Base-by-base conservation (phyloP, 2,113 vertebrate genomes). In the Murina feae region DNA sequence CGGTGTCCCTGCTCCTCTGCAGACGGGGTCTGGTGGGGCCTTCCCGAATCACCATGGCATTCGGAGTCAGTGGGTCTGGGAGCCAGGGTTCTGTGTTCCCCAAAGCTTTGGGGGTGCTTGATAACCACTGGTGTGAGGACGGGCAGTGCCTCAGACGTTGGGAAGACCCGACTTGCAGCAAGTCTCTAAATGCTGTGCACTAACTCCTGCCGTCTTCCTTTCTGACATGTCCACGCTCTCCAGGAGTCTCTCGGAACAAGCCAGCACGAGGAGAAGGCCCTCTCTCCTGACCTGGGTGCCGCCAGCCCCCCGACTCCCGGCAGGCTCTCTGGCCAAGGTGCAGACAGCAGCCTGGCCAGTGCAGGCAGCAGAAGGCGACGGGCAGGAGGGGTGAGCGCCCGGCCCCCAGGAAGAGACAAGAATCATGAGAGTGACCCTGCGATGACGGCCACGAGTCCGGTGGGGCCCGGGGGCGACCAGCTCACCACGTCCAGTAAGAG, bases 231-330 rank as follows among this genome's bases (percentile, higher is more conserved):
- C 96, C 97, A n/a, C 76, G 60, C 65, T 95, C 91, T 85, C 94
- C 89, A 97, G 96, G 97, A 98, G 53, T 98, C 98, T 93, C 85
- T 95, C 16, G 95, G 96, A 66, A 86, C 95, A 14, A 98, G 97
- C 68, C 71, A 10, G 0, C 30, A 85, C 44, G 97, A 93, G 68
- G 98, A 98, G 55, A 90, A 95, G 39, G 96, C 97, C 47, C 17
- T 42, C 78, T 97, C 97, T 96, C n/a, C 96, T 16, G 95, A 91
- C 60, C 97, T 96, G 1, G 93, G 90, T 0, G 90, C 60, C 0
- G 91, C n/a, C 0, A 55, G 96, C 12, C 97, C 97, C 66, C 89
- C 92, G 0, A 84, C 95, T 44, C 91, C 96, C 0, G 60, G 76
- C 4, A 79, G 90, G 0, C 75, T 42, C 84, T 90, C 92, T 4